A percentile compares a stretch with the other conserved stretches of the same genome.
Evolutionary conservation across 2,797 vertebrate genomes (phyloP).

Genomic region (Cyprinodon diabolis): DNA sequence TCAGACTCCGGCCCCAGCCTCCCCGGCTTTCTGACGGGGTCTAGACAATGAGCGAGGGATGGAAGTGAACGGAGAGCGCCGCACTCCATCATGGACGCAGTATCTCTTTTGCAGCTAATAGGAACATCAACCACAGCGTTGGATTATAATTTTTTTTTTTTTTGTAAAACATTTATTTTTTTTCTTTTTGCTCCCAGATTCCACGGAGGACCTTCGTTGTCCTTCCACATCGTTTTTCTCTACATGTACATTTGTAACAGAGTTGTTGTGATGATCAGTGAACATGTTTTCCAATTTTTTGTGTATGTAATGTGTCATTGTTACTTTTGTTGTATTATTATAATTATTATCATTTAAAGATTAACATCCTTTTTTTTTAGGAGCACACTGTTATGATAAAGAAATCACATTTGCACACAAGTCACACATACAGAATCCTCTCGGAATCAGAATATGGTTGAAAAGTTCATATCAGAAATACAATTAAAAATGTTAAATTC

Average conservation of each 20-base stretch:
- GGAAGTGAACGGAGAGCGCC: slow-evolving; percentile 56
- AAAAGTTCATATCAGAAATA: slow-evolving; percentile 6
- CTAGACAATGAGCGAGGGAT: slow-evolving; percentile 76
- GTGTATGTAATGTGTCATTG: slow-evolving; percentile 86
- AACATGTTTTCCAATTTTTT: slow-evolving; percentile 56
- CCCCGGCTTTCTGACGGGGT: slow-evolving; percentile 79
- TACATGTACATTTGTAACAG: slow-evolving; percentile 79
- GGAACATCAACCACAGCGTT: slow-evolving; percentile 62
- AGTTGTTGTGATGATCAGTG: slow-evolving; percentile 76
- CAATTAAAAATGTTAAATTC: background rate
- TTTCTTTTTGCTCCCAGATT: slow-evolving; percentile 46
- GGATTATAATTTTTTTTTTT: slow-evolving; percentile 48
- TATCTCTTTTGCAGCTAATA: slow-evolving; percentile 56
- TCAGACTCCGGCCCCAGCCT: slow-evolving; percentile 71
- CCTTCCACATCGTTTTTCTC: slow-evolving; percentile 50
- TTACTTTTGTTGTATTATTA: slow-evolving; percentile 70
- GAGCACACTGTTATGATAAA: slow-evolving; percentile 76
- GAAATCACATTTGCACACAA: slow-evolving; percentile 55
- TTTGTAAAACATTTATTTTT: slow-evolving; percentile 1
- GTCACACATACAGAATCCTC: slow-evolving; percentile 15
- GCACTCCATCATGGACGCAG: slow-evolving; percentile 47
- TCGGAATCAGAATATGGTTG: background rate
- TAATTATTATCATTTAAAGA: slow-evolving; percentile 75
- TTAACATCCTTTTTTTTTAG: slow-evolving; percentile 61
- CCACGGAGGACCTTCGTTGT: slow-evolving; percentile 38